A percentile compares a stretch with the other conserved stretches of the same genome.
Evolutionary conservation across 2,888 invertebrate genomes (phyloP).

Genomic region (Tholera decimalis): DNA sequence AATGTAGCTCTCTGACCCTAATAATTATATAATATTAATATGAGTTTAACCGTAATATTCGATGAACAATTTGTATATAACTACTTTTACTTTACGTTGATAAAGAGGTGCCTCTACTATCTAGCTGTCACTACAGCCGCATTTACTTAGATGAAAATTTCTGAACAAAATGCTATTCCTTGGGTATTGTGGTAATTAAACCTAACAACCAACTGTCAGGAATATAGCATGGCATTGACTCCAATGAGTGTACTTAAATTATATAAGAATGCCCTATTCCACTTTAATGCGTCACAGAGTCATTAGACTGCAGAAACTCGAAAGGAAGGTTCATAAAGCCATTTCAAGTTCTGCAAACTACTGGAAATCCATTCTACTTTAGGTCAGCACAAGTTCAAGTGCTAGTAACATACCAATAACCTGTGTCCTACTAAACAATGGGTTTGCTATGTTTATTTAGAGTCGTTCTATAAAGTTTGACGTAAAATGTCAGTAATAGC

Average conservation of each 20-base stretch:
- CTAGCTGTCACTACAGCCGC: conserved; percentile 51
- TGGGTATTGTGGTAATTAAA: conserved; percentile 14
- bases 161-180: background rate
- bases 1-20: background rate
- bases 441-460: background rate
- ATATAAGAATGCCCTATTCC: conserved; percentile 5
- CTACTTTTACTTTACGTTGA: conserved; percentile 10
- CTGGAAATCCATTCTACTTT: background rate
- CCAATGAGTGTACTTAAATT: conserved; percentile 17
- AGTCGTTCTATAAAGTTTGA: background rate
- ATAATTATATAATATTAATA: conserved; percentile 5
- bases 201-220: conserved; percentile 15
- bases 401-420: no score
- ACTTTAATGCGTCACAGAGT: background rate
- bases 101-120: conserved; percentile 54
- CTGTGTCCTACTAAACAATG: background rate
- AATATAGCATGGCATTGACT: conserved; percentile 20
- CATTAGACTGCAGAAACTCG: conserved; percentile 6
- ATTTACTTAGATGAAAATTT: conserved; percentile 38
- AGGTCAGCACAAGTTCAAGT: background rate
- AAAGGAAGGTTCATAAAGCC: background rate
- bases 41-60: conserved; percentile 29
- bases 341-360: background rate
- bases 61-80: conserved; percentile 20
- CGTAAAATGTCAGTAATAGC: conserved; percentile 11